Evolutionary conservation across 2,797 vertebrate species (phyloP), one percentile per base, ranked within the genome.

Genomic region (Netta rufina): DNA sequence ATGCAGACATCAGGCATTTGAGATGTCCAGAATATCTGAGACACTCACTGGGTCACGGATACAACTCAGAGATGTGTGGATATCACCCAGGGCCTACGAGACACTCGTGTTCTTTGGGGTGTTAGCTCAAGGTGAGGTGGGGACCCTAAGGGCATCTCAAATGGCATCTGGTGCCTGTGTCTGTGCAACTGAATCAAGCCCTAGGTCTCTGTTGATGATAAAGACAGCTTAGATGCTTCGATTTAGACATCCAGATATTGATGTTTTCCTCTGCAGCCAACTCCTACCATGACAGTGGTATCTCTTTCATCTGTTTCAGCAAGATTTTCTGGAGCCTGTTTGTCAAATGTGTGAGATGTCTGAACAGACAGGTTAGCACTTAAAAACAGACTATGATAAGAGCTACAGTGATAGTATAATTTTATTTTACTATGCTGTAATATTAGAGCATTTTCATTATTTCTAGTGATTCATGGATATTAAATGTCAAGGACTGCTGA

Each of bases 71-170:
- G 36, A 61, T 13, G 0, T 0, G 22, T 7, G 49, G 47, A 28
- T 36, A 49, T 8, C 84, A 78, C 30, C 20, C 41, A 58, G 33
- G 21, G 27, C 28, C 18, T 38, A 4, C 8, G 14, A 60, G 33
- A 21, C 27, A 32, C 4, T 58, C 0, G 0, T 0, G 0, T 15
- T 47, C 11, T 33, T 56, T 43, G n/a, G 45, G 8, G 4, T 0
- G 0, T 43, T 69, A 89, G 57, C 17, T 53, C 24, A 24, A 71
- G 38, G 21, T 74, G 51, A 89, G n/a, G 19, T 33, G 32, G 56
- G 21, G 7, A 33, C 36, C 13, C 15, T n/a, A 25, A 62, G 49
- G 32, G 39, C 45, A 41, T 38, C 49, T 67, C 82, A 85, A 39
- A 61, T n/a, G 28, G 39, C 60, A 71, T 8, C 53, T 57, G 39